Percentiles rank a stretch among this genome's conserved stretches.
Conservation (phyloP, 2,113 vertebrate genomes). For the Climacteris rufus region DNA sequence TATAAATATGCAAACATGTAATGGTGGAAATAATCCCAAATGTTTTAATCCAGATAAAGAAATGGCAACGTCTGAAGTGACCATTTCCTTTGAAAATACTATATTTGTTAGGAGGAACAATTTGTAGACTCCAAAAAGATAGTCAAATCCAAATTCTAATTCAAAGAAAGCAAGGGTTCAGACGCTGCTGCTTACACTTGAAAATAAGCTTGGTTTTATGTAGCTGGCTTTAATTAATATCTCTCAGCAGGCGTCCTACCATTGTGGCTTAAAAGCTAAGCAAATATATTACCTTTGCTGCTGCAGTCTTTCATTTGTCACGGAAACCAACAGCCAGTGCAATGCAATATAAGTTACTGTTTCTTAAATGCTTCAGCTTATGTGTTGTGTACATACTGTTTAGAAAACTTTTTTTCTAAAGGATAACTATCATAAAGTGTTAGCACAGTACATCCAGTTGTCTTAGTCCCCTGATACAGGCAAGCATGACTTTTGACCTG, state of each 20-base stretch:
- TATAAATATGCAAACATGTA: neutral
- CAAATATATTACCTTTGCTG: neutral
- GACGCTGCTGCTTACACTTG: neutral
- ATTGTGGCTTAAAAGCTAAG: neutral
- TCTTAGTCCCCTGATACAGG: neutral
- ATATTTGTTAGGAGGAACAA: neutral
- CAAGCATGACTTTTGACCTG: neutral
- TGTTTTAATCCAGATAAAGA: neutral
- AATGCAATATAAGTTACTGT: neutral
- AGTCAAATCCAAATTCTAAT: neutral
- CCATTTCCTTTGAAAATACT: neutral
- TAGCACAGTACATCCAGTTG: neutral
- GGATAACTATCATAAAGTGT: neutral
- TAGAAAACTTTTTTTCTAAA: neutral
- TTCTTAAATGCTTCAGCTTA: neutral
- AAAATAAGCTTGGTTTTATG: neutral
- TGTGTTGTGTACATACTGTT: neutral
- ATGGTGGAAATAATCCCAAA: neutral
- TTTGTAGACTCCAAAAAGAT: neutral
- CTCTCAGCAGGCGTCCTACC: neutral
- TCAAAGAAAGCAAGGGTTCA: neutral
- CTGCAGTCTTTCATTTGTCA: neutral
- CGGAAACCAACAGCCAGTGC: neutral
- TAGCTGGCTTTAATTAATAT: neutral
- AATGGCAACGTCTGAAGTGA: neutral